Evolutionary conservation across 2,888 invertebrate species (phyloP).

Genomic region (Melipona beecheii): DNA sequence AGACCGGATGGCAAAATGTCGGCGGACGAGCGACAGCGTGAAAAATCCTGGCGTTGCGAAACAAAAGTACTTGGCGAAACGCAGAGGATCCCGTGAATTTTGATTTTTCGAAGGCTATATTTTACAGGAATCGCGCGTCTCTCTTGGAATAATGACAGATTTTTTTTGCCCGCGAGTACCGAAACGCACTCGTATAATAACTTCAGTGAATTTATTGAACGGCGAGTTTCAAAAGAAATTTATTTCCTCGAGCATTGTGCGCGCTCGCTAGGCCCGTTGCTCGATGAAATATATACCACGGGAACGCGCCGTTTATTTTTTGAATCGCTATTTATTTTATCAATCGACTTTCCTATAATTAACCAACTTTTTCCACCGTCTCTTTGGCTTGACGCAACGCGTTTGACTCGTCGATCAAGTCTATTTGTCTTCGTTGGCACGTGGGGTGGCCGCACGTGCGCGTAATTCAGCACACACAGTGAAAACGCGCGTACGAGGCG

Average conservation of each 20-base stretch:
- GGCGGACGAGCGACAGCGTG: background rate
- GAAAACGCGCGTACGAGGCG: constrained; percentile 41
- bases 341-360: constrained; percentile 43
- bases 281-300: background rate
- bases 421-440: constrained; percentile 45
- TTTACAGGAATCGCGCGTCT: background rate
- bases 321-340: constrained; percentile 36
- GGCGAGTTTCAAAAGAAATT: background rate
- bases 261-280: too few relatives aligned
- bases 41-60: background rate
- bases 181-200: background rate
- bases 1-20: background rate
- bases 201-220: constrained; percentile 22
- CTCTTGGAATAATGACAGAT: background rate
- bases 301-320: background rate
- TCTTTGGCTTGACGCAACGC: constrained; percentile 31
- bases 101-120: background rate
- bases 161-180: background rate
- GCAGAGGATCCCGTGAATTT: too few relatives aligned
- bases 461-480: constrained; percentile 48
- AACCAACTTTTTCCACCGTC: constrained; percentile 10
- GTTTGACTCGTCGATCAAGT: constrained; percentile 50
- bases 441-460: constrained; percentile 31
- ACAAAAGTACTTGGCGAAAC: background rate
- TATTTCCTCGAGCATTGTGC: background rate